Evolutionary conservation across 2,888 invertebrate species (phyloP), one percentile per base, ranked within the genome.

Genomic region (Oxycera nigricornis): DNA sequence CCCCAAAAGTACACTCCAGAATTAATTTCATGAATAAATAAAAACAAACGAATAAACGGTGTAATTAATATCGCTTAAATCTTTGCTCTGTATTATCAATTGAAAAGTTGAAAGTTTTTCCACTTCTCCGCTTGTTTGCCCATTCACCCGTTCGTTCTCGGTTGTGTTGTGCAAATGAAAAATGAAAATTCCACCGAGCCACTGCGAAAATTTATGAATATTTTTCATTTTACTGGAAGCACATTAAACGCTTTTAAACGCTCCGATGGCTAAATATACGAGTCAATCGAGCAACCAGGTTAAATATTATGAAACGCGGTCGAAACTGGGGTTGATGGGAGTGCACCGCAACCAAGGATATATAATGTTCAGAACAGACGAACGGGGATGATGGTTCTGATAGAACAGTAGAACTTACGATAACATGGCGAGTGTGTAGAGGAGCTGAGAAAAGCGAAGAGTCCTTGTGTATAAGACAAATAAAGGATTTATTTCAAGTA

Each of bases 401-500:
- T 14, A 11, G 46, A 46, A 11, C 46, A 3, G 46, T 2, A 46
- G 46, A 46, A 46, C 46, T 46, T 46, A 46, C 14, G 6, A 46
- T 3, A 46, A 17, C 6, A 14, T 46, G 11, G 14, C 14, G 46
- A 46, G 46, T 17, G 17, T 46, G 46, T 46, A 46, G 24, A 46
- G 35, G 46, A 68, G n/a, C 46, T 50, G 28, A 68, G 28, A 61
- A 59, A 30, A 55, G 52, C 9, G 52, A 26, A 68, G 67, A 68
- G 67, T 46, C 46, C 67, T 68, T 68, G 46, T 28, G 28, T 68
- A 68, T 26, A 61, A 65, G 31, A 65, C 65, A 65, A 65, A 65
- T 46, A 65, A 65, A 68, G 67, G 67, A 68, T 68, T 68, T 68
- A 68, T 68, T 68, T 68, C 67, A 68, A 68, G 67, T 68, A 68